These are phyloP conservation scores for Amblyjoppa fuscipennis DNA, from an alignment of 2,888 invertebrate species.

Conservation along the genomic window DNA sequence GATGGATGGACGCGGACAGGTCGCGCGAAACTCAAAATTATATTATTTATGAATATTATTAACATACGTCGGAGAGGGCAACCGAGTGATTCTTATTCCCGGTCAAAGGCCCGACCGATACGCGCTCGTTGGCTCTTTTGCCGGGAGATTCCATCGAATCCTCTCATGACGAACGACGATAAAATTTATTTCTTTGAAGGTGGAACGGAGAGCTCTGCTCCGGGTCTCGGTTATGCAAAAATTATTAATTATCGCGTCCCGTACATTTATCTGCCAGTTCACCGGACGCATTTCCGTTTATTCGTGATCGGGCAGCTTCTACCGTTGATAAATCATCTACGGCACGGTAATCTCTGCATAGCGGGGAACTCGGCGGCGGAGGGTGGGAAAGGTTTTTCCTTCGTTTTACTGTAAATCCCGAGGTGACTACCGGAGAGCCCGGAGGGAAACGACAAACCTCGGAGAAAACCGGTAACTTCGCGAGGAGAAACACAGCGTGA, in stretches of 20 bases:
- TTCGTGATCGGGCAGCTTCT: not conserved
- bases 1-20: slow-evolving; percentile 81
- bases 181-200: not conserved
- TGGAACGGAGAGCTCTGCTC: not conserved
- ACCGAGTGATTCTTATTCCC: slow-evolving; percentile 9
- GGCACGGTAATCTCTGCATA: slow-evolving; percentile 1
- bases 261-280: not conserved
- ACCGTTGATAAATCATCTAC: slow-evolving; percentile 32
- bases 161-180: not conserved
- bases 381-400: not conserved
- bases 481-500: slow-evolving; percentile 36
- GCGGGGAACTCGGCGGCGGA: not conserved
- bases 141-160: not conserved
- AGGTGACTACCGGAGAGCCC: not conserved
- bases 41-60: slow-evolving; percentile 70
- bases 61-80: slow-evolving; percentile 50
- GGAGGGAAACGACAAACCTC: not conserved
- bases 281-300: slow-evolving; percentile 10
- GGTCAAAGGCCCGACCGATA: slow-evolving; percentile 10
- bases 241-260: not conserved
- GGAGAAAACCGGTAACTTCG: slow-evolving; percentile 11
- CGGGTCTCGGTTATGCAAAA: not conserved
- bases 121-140: not conserved
- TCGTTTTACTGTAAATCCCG: slow-evolving; percentile 25
- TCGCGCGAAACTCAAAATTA: slow-evolving; percentile 72